A percentile compares a stretch with the other conserved stretches of the same genome.
Evolutionary conservation across 2,797 vertebrate species (phyloP).

Genomic region (Sebastes minor): DNA sequence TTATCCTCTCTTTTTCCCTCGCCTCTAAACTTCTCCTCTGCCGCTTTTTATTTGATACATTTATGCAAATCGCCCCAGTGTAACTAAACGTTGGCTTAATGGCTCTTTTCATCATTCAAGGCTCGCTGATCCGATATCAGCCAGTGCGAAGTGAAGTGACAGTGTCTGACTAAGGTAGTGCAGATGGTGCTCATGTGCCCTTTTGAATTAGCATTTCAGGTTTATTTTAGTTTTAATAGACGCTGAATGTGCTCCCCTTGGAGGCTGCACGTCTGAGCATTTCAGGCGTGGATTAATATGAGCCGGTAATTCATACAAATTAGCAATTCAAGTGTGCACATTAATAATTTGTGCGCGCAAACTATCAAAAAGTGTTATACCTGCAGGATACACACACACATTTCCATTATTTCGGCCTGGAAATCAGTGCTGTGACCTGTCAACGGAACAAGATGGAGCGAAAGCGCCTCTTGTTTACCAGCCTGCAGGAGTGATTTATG

Average conservation of each 20-base stretch:
- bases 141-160: slow-evolving; percentile 29
- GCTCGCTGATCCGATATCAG: slow-evolving; percentile 48
- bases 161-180: slow-evolving; percentile 29
- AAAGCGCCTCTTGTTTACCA: slow-evolving; percentile 52
- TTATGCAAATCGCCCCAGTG: slow-evolving; percentile 51
- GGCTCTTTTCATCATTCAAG: slow-evolving; percentile 49
- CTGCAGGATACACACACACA: not conserved
- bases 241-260: not conserved
- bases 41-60: slow-evolving; percentile 58
- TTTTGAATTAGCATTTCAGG: slow-evolving; percentile 30
- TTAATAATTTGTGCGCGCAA: slow-evolving; percentile 8
- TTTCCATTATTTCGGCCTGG: slow-evolving; percentile 15
- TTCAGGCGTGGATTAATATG: slow-evolving; percentile 4
- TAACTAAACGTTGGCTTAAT: slow-evolving; percentile 55
- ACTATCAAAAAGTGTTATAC: slow-evolving; percentile 9
- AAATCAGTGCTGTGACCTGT: slow-evolving; percentile 9
- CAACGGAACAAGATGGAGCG: not conserved
- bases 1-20: not conserved
- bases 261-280: not conserved
- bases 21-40: slow-evolving; percentile 20
- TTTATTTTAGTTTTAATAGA: slow-evolving; percentile 42
- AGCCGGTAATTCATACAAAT: slow-evolving; percentile 12
- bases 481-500: slow-evolving; percentile 52
- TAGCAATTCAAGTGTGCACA: slow-evolving; percentile 4
- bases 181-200: slow-evolving; percentile 35